Percentiles rank a stretch among this genome's conserved stretches.
phyloP scores from a whole-genome alignment of 2,113 vertebrate genomes.

The Arvicanthis niloticus region DNA sequence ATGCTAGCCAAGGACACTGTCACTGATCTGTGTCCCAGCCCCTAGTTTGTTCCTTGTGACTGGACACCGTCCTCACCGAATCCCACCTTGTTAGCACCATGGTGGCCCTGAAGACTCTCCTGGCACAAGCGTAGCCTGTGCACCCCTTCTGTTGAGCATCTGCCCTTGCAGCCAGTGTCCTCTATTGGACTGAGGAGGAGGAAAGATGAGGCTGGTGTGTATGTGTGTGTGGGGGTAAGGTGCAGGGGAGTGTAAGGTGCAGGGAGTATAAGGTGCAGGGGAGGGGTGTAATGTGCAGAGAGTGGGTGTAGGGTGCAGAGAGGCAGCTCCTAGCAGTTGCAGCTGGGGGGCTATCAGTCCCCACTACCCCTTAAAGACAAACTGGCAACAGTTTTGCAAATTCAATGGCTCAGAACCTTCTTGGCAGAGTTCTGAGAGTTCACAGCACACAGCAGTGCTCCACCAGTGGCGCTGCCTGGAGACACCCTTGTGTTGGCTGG shows the following conservation, averaged over 20 bases:
- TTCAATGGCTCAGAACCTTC: background rate
- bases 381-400: background rate
- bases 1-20: background rate
- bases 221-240: background rate
- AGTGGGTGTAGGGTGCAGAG: background rate
- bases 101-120: background rate
- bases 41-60: background rate
- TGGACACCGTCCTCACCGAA: background rate
- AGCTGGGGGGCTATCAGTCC: background rate
- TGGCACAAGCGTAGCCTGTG: background rate
- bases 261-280: background rate
- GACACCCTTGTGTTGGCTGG: no score
- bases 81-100: background rate
- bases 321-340: background rate
- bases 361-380: background rate
- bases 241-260: background rate
- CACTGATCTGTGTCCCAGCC: background rate
- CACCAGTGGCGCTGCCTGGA: no score
- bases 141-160: background rate
- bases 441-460: background rate
- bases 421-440: background rate
- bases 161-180: background rate
- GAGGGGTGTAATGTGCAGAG: background rate
- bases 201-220: background rate
- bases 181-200: background rate